A percentile compares a stretch with the other conserved stretches of the same genome.
Conservation (phyloP, 2,888 invertebrate genomes). For the Aproaerema taeniolella region DNA sequence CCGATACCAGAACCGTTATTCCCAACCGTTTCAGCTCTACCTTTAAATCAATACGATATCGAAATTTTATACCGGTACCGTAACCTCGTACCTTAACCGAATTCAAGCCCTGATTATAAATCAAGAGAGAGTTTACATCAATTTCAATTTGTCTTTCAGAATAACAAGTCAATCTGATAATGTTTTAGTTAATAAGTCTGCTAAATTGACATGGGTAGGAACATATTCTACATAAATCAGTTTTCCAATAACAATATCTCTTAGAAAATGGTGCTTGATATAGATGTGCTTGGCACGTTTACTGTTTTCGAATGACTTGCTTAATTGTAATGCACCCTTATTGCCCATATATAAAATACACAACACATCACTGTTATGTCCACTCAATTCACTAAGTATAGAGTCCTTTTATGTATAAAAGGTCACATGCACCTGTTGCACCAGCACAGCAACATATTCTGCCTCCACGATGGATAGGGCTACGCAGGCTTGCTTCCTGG, state of each 20-base stretch:
- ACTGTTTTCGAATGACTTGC: constrained; percentile 2
- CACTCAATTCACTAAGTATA: constrained; percentile 7
- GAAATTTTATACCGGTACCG: too few relatives aligned
- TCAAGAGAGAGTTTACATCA: too few relatives aligned
- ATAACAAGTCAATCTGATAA: too few relatives aligned
- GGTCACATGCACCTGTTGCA: constrained; percentile 5
- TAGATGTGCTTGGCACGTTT: constrained; percentile 2
- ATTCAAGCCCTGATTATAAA: too few relatives aligned
- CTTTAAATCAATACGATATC: too few relatives aligned
- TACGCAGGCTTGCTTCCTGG: constrained; percentile 11
- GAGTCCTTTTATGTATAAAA: constrained; percentile 3
- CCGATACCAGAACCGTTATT: too few relatives aligned
- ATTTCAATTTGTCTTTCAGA: too few relatives aligned
- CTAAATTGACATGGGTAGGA: neutral
- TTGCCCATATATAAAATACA: constrained; percentile 1
- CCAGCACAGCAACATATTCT: constrained; percentile 8
- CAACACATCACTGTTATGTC: neutral
- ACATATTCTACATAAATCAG: neutral
- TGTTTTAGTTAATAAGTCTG: constrained; percentile 1
- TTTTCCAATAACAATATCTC: neutral
- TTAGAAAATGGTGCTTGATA: constrained; percentile 3
- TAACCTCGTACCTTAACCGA: too few relatives aligned
- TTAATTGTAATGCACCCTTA: constrained; percentile 1
- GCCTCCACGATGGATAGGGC: constrained; percentile 13
- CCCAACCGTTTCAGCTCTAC: too few relatives aligned